Conservation (phyloP, 2,797 vertebrate species). For the Sebastes iracundus region DNA sequence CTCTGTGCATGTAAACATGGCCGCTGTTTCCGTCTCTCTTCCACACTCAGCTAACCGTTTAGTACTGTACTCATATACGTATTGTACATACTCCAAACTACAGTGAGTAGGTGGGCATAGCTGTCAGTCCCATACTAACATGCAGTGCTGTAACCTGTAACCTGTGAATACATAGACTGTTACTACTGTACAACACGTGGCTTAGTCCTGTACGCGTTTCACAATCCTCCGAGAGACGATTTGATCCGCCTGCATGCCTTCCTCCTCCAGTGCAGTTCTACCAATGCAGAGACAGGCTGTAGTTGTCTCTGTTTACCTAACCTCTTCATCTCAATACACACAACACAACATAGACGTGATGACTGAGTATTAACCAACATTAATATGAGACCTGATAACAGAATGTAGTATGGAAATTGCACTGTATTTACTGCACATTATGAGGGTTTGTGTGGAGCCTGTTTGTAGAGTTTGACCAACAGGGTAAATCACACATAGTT, state of each 20-base stretch:
- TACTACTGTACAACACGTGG: conserved; percentile 41
- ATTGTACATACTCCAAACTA: conserved; percentile 47
- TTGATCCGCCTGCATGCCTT: conserved; percentile 60
- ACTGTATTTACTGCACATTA: conserved; percentile 15
- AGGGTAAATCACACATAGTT: not conserved
- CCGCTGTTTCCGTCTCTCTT: conserved; percentile 12
- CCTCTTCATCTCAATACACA: conserved; percentile 1
- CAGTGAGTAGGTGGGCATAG: conserved; percentile 25
- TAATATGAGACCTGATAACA: not conserved
- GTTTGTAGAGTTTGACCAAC: not conserved
- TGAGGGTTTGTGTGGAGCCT: not conserved
- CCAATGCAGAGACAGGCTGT: conserved; percentile 7
- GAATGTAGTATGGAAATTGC: conserved; percentile 37
- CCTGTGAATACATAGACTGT: conserved; percentile 55
- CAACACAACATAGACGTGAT: not conserved
- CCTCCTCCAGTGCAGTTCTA: conserved; percentile 35
- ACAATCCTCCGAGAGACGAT: conserved; percentile 19
- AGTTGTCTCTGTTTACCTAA: conserved; percentile 5
- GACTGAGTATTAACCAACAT: conserved; percentile 4
- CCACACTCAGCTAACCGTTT: conserved; percentile 20
- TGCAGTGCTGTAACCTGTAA: conserved; percentile 40
- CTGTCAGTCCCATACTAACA: conserved; percentile 38
- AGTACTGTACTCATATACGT: conserved; percentile 28
- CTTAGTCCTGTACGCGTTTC: conserved; percentile 53
- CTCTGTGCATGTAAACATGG: conserved; percentile 66